Evolutionary conservation across 2,888 invertebrate species (phyloP), one percentile per base, ranked within the genome.

Genomic region (Hypena proboscidalis): DNA sequence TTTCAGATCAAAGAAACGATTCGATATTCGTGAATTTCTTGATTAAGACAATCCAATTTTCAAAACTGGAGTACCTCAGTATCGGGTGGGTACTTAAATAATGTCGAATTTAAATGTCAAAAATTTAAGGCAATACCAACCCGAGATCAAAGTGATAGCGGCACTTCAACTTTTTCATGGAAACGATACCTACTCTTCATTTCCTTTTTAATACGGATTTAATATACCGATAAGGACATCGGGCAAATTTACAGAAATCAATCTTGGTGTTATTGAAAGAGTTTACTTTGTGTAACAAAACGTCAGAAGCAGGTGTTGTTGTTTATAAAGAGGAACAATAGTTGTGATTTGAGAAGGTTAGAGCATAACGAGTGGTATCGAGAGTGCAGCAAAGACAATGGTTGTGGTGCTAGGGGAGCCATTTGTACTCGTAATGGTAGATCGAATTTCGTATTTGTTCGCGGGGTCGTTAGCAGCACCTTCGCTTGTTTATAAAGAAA

Each of bases 381-480:
- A 70, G 81, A 82, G 83, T 78, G 77, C 71, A 78, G 64, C 58
- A 69, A 75, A 84, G 80, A 86, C 86, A 85, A 85, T 83, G 78
- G 78, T 74, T 77, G 67, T 63, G 69, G 75, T 65, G 26, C 11
- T 14, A 70, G 67, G 72, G 88, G 81, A 82, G 76, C 76, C 81
- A 85, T 89, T 88, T 87, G 88, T 90, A 88, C 87, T 85, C 84
- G 88, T 86, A 87, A 89, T 90, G 82, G 85, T 76, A 83, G 87
- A 90, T 90, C 88, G 85, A 90, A 89, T 90, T 90, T 90, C 88
- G 87, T 90, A 87, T 90, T 90, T 90, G 88, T 89, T 87, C 85
- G 79, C 78, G 77, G 87, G 86, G 86, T 90, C 86, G 87, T 89
- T 90, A 90, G 77, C 88, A 80, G 83, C 88, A 87, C 89, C 89